phyloP scores from a whole-genome alignment of 2,113 vertebrate genomes.

The Tursiops truncatus region DNA sequence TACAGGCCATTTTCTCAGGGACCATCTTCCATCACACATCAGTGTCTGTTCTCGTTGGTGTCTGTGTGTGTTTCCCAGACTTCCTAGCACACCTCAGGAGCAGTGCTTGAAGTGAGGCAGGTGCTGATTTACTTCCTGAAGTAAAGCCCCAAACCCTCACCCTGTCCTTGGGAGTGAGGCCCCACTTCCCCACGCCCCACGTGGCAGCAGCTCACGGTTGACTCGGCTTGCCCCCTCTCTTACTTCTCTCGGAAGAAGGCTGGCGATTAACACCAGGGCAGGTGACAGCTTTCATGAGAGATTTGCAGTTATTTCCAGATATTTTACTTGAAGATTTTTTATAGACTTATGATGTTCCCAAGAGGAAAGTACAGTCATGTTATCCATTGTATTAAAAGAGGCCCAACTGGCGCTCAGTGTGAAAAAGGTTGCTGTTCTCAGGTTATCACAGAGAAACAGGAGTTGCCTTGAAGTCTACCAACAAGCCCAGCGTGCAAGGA shows the following conservation, averaged over 20 bases:
- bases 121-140: neutral
- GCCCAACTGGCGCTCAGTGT: neutral
- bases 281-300: neutral
- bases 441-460: neutral
- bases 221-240: neutral
- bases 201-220: rapidly evolving
- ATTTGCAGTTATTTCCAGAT: conserved; percentile 7
- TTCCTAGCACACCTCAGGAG: neutral
- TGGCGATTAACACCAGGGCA: neutral
- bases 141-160: neutral
- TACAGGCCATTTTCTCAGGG: neutral
- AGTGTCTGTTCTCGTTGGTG: neutral
- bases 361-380: neutral
- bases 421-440: neutral
- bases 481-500: neutral
- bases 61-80: neutral
- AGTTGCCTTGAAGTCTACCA: neutral
- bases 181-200: neutral
- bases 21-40: neutral
- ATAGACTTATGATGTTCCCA: neutral
- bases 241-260: neutral
- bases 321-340: neutral
- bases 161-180: neutral
- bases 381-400: neutral
- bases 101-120: neutral